These are phyloP conservation scores for Cydia splendana DNA, from an alignment of 1,140 invertebrate genomes.

Conservation along the genomic window DNA sequence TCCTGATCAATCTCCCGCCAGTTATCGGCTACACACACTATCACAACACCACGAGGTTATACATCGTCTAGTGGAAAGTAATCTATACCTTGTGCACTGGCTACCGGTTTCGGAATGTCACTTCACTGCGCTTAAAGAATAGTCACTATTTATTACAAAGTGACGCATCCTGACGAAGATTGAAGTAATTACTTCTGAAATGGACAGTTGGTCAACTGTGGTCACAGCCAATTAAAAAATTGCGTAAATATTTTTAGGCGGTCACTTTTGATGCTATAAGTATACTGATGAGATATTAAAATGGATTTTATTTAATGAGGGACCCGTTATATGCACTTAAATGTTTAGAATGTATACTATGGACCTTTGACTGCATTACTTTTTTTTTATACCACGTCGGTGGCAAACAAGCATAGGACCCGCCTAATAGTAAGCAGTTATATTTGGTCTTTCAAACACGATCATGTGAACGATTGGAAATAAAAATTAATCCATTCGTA, in stretches of 20 bases:
- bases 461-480: too few relatives aligned
- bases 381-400: too few relatives aligned
- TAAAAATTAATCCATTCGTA: too few relatives aligned
- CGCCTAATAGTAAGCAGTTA: too few relatives aligned
- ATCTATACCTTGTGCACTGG: neutral
- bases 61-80: neutral
- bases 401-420: too few relatives aligned
- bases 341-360: too few relatives aligned
- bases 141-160: constrained; percentile 8
- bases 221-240: neutral
- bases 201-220: neutral
- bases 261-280: neutral
- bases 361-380: too few relatives aligned
- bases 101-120: neutral
- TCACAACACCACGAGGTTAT: neutral
- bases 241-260: neutral
- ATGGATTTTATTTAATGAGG: neutral
- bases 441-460: too few relatives aligned
- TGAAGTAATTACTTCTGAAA: neutral
- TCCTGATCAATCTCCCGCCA: too few relatives aligned
- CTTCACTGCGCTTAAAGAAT: neutral
- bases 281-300: neutral
- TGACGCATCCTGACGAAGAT: constrained; percentile 7
- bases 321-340: too few relatives aligned
- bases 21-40: too few relatives aligned